Evolutionary conservation across 2,888 invertebrate genomes (phyloP).

Genomic region (Coelogynopora nodosa): DNA sequence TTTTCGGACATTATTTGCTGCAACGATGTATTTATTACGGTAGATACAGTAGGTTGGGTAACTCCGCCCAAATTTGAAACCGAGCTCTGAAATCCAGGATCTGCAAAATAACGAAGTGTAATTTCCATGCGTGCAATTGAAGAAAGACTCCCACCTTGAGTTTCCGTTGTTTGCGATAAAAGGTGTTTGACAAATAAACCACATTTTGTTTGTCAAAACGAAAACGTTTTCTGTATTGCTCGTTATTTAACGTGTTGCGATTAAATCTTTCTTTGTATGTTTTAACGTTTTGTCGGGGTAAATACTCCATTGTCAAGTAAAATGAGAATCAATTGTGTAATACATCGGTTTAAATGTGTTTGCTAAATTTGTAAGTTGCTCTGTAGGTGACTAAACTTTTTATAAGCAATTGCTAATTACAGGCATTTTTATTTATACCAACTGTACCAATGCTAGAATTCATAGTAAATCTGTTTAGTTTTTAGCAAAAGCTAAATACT

Average conservation of each 20-base stretch:
- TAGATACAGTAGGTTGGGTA: slow-evolving; percentile 18
- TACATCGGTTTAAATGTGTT: slow-evolving; percentile 18
- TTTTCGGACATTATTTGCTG: background rate
- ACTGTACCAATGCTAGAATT: slow-evolving; percentile 17
- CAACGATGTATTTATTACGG: slow-evolving; percentile 16
- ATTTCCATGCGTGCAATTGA: slow-evolving; percentile 28
- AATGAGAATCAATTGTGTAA: slow-evolving; percentile 1
- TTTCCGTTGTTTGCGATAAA: slow-evolving; percentile 13
- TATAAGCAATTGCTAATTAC: slow-evolving; percentile 26
- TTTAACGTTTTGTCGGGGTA: slow-evolving; percentile 5
- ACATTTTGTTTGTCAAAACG: slow-evolving; percentile 29
- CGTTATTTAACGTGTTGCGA: slow-evolving; percentile 25
- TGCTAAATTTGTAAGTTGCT: slow-evolving; percentile 17
- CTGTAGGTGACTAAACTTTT: slow-evolving; percentile 14
- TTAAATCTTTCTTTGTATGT: slow-evolving; percentile 18
- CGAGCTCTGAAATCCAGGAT: slow-evolving; percentile 20
- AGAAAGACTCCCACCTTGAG: slow-evolving; percentile 24
- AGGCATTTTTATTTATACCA: slow-evolving; percentile 31
- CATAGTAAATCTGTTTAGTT: slow-evolving; percentile 27
- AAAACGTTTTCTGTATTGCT: slow-evolving; percentile 26
- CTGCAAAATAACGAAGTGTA: slow-evolving; percentile 16
- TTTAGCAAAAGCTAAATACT: slow-evolving; percentile 25
- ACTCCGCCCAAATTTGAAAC: slow-evolving; percentile 17
- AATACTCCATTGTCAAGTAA: background rate
- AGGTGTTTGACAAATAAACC: background rate